These are phyloP conservation scores for Morus bassanus DNA, from an alignment of 2,797 vertebrate genomes.

Conservation along the genomic window DNA sequence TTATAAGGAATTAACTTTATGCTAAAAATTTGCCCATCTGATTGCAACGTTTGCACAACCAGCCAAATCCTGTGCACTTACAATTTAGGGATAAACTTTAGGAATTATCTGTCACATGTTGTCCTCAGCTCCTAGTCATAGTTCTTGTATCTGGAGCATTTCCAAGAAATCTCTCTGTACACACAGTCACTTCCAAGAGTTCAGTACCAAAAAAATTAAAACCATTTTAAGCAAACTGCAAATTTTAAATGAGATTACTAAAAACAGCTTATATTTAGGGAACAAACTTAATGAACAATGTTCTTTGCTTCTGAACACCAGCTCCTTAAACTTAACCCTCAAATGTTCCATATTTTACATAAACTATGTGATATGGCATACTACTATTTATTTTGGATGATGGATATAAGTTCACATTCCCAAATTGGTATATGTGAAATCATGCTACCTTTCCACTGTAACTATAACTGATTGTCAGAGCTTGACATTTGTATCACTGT, in stretches of 20 bases:
- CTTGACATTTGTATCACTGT: neutral
- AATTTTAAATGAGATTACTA: neutral
- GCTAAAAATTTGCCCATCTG: neutral
- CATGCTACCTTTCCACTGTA: neutral
- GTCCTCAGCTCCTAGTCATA: neutral
- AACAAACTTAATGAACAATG: neutral
- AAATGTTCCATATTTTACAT: neutral
- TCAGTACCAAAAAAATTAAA: neutral
- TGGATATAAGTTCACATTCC: neutral
- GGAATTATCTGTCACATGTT: neutral
- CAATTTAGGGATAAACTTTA: neutral
- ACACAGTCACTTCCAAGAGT: neutral
- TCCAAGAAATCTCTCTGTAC: neutral
- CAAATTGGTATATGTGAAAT: neutral
- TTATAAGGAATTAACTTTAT: neutral
- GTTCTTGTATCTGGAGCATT: neutral
- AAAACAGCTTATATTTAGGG: neutral
- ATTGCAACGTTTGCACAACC: neutral
- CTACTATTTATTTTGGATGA: neutral
- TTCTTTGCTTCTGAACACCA: neutral
- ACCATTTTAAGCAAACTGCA: neutral
- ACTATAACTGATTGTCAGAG: neutral
- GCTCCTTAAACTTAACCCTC: neutral
- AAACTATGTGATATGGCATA: neutral
- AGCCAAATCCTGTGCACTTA: neutral